phyloP scores from a whole-genome alignment of 2,888 invertebrate genomes.

The Torymus aiolomorphi region DNA sequence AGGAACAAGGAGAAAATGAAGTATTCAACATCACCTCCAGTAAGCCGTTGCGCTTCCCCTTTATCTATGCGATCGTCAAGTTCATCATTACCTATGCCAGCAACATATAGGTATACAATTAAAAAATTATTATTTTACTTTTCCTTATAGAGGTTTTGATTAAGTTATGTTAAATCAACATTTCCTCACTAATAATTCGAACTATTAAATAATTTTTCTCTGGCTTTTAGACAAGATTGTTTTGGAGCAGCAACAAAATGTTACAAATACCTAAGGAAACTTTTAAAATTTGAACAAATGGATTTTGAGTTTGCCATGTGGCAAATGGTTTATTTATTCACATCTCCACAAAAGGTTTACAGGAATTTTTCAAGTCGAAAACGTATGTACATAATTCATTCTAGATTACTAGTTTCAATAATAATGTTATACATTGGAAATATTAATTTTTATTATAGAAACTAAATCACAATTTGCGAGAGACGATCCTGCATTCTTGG shows the following conservation, averaged over 20 bases:
- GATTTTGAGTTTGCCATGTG: slow-evolving; percentile 99
- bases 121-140: background rate
- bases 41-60: slow-evolving; percentile 75
- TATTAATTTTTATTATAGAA: slow-evolving; percentile 78
- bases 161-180: background rate
- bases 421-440: slow-evolving; percentile 13
- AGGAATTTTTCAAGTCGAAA: slow-evolving; percentile 98
- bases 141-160: background rate
- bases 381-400: slow-evolving; percentile 80
- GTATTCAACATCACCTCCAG: slow-evolving; percentile 80
- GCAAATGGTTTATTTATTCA: slow-evolving; percentile 98
- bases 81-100: slow-evolving; percentile 84
- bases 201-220: background rate
- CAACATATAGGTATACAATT: slow-evolving; percentile 69
- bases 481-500: slow-evolving; percentile 98
- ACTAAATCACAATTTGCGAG: slow-evolving; percentile 99
- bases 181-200: background rate
- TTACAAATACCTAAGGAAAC: slow-evolving; percentile 89
- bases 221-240: slow-evolving; percentile 79
- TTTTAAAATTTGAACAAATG: slow-evolving; percentile 97
- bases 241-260: slow-evolving; percentile 92
- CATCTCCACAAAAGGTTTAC: slow-evolving; percentile 97
- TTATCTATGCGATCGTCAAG: slow-evolving; percentile 71
- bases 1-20: slow-evolving; percentile 75
- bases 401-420: background rate